Base-by-base conservation (phyloP, 1,140 invertebrate species). In the Caerostris extrusa region DNA sequence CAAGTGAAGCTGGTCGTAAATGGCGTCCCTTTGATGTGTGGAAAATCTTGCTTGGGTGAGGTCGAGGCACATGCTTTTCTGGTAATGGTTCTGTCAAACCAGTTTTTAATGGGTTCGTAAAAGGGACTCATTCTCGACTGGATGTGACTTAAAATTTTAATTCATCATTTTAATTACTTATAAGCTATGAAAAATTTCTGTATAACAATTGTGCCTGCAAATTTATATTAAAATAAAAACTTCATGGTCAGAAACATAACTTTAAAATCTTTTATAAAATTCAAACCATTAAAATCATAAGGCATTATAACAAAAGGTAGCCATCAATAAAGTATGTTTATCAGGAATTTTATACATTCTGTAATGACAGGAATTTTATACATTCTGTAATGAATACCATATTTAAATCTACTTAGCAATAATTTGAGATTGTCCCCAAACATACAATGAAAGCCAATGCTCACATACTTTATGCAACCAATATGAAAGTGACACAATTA, bases 401-500 rank as follows among this genome's bases (percentile, higher is more conserved):
- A 67, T 12, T 67, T n/a, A 67, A 7, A 14, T 3, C 12, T 4
- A n/a, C 64, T 34, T 34, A 34, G 34, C 34, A 34, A 34, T 34
- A 34, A 34, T 34, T 34, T 34, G 34, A 34, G 34, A 34, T 34
- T 34, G 34, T 34, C n/a, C 10, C 34, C 19, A 50, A 77, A 77
- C 71, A 34, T 81, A 12, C 6, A 81, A 81, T 50, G 34, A 17
- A 34, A 81, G 5, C 17, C 34, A 14, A 50, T 81, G 64, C 64
- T 14, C 12, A 67, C 3, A 14, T 67, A 67, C 64, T 5, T 12
- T 85, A 77, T 81, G 34, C 3, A 6, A 8, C 61, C 60, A 83
- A 71, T 58, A 19, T n/a, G 50, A 69, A 12, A 69, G 81, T 60
- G 14, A 19, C n/a, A 85, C 90, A 92, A 34, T 92, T 92, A 64